Evolutionary conservation across 2,113 vertebrate species (phyloP).

Genomic region (Pelobates fuscus): DNA sequence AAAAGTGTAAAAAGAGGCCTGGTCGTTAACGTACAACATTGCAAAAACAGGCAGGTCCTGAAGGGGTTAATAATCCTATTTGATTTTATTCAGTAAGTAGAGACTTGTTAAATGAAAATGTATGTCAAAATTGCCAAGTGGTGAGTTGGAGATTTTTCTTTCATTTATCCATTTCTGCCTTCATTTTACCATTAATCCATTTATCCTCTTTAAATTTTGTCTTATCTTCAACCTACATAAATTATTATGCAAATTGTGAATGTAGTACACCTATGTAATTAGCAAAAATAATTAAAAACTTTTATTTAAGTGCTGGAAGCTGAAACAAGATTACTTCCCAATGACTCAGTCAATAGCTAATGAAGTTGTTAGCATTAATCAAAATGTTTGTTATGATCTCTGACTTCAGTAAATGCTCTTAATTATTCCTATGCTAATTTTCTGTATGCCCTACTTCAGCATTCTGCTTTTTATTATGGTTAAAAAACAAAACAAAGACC

Average conservation of each 20-base stretch:
- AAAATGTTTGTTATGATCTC: conserved; percentile 44
- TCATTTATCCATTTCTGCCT: too few relatives aligned
- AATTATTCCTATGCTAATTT: conserved; percentile 40
- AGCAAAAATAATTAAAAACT: conserved; percentile 45
- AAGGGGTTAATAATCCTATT: too few relatives aligned
- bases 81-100: too few relatives aligned
- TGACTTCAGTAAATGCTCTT: conserved; percentile 38
- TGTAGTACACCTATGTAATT: conserved; percentile 40
- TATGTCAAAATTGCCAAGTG: too few relatives aligned
- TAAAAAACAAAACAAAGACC: too few relatives aligned
- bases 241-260: conserved; percentile 34
- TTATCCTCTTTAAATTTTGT: conserved; percentile 5
- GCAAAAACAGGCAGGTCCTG: too few relatives aligned
- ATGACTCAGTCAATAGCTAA: conserved; percentile 46
- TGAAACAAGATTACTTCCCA: conserved; percentile 31
- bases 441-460: neutral
- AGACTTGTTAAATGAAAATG: too few relatives aligned
- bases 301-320: conserved; percentile 37
- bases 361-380: conserved; percentile 40
- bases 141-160: too few relatives aligned
- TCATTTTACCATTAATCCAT: too few relatives aligned
- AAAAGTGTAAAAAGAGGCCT: too few relatives aligned
- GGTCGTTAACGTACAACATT: too few relatives aligned
- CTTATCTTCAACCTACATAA: conserved; percentile 21
- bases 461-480: neutral